Conservation (phyloP, 1,140 invertebrate genomes). For the Aplysia californica region DNA sequence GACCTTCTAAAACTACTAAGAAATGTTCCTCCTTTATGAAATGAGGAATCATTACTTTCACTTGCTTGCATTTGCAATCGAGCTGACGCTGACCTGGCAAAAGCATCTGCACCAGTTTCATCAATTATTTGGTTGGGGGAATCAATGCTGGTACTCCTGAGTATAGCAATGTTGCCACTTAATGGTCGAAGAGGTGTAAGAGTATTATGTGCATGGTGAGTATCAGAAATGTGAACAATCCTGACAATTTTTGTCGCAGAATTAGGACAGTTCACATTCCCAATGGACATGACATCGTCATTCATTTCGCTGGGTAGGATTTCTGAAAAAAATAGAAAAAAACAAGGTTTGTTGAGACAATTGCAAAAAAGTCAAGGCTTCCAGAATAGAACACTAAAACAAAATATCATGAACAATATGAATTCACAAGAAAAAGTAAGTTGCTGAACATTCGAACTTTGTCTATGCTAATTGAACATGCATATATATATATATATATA, state of each 20-base stretch:
- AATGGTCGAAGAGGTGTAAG: constrained; percentile 22
- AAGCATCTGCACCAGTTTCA: constrained; percentile 23
- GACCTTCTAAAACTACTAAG: not conserved
- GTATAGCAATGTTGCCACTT: constrained; percentile 26
- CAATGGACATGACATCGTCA: constrained; percentile 9
- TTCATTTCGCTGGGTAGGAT: not conserved
- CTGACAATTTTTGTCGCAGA: constrained; percentile 29
- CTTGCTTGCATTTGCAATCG: not conserved
- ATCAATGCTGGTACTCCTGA: not conserved
- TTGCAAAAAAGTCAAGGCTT: not conserved
- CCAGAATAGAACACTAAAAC: not conserved
- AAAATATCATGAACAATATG: not conserved
- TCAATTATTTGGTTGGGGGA: constrained; percentile 7
- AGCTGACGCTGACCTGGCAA: constrained; percentile 2
- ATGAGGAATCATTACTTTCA: not conserved
- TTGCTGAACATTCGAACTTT: too few species aligned
- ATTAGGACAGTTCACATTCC: constrained; percentile 8
- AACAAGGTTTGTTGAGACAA: not conserved
- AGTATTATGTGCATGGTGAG: constrained; percentile 39
- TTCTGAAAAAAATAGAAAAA: not conserved
- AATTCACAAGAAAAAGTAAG: too few species aligned
- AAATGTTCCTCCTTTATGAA: constrained; percentile 24
- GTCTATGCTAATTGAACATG: too few species aligned
- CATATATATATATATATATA: too few species aligned
- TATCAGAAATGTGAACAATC: constrained; percentile 56